Evolutionary conservation across 2,888 invertebrate genomes (phyloP).

Genomic region (Nycteola revayana): DNA sequence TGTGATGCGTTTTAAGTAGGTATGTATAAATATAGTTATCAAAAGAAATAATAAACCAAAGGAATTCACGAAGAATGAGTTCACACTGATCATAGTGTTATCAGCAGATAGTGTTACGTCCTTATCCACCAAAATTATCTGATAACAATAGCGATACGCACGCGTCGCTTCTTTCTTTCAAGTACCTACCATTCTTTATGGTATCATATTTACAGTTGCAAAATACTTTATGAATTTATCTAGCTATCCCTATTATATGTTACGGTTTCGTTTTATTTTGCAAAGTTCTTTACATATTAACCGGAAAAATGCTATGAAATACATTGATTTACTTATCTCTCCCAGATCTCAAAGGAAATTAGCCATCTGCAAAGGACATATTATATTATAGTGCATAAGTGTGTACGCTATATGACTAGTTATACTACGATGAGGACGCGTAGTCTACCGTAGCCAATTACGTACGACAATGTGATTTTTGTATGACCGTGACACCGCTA

Average conservation of each 20-base stretch:
- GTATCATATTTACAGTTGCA: too few relatives aligned
- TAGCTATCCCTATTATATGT: too few relatives aligned
- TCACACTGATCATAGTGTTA: constrained; percentile 58
- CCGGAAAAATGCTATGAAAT: too few relatives aligned
- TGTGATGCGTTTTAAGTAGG: too few relatives aligned
- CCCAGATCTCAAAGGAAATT: too few relatives aligned
- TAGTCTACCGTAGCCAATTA: constrained; percentile 44
- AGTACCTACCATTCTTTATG: constrained; percentile 21
- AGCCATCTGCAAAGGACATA: too few relatives aligned
- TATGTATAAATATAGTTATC: too few relatives aligned
- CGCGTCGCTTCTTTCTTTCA: constrained; percentile 32
- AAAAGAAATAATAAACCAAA: constrained; percentile 21
- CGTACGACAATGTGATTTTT: constrained; percentile 46
- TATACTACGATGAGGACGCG: constrained; percentile 15
- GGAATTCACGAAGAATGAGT: constrained; percentile 46
- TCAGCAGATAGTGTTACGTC: constrained; percentile 60
- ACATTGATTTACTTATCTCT: too few relatives aligned
- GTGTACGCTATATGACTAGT: too few relatives aligned
- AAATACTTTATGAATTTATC: too few relatives aligned
- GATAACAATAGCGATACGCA: constrained; percentile 45
- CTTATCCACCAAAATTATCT: constrained; percentile 65
- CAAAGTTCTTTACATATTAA: too few relatives aligned
- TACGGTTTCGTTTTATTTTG: too few relatives aligned
- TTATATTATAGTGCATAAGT: neutral
- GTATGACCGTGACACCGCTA: constrained; percentile 45